These are phyloP conservation scores for Platycercus adscitus DNA, from an alignment of 2,113 vertebrate genomes.

Conservation along the genomic window DNA sequence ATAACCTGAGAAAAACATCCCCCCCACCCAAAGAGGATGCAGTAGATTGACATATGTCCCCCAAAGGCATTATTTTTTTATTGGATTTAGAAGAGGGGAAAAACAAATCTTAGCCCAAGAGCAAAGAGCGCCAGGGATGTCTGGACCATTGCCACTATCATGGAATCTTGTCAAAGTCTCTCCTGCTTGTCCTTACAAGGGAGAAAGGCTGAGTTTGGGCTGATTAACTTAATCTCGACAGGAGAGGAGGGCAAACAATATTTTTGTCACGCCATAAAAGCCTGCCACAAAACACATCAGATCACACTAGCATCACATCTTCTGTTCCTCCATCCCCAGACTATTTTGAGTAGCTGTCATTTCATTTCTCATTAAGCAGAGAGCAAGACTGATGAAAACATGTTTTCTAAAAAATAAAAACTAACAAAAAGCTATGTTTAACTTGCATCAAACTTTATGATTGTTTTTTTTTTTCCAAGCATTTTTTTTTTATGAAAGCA, in stretches of 20 bases:
- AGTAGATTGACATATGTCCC: background rate
- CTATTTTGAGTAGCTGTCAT: background rate
- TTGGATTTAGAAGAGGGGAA: background rate
- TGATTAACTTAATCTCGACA: constrained; percentile 41
- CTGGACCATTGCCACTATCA: constrained; percentile 24
- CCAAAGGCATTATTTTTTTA: background rate
- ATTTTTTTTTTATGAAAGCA: background rate
- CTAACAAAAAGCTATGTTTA: background rate
- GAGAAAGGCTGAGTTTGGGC: constrained; percentile 12
- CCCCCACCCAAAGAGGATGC: background rate
- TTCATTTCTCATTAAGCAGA: background rate
- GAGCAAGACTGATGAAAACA: background rate
- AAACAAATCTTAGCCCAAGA: constrained; percentile 30
- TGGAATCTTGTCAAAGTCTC: constrained; percentile 35
- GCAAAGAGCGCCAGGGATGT: background rate
- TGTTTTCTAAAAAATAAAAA: background rate
- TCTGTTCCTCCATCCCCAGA: background rate
- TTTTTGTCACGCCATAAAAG: constrained; percentile 6
- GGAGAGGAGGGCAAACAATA: background rate
- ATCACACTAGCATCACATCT: background rate
- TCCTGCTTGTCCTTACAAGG: constrained; percentile 49
- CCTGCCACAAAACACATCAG: background rate
- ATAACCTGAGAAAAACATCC: background rate
- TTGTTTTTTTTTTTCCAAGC: background rate
- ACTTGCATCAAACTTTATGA: background rate